Base-by-base conservation (phyloP, 53 echinoderm and acorn worm species). In the Patiria pectinifera region DNA sequence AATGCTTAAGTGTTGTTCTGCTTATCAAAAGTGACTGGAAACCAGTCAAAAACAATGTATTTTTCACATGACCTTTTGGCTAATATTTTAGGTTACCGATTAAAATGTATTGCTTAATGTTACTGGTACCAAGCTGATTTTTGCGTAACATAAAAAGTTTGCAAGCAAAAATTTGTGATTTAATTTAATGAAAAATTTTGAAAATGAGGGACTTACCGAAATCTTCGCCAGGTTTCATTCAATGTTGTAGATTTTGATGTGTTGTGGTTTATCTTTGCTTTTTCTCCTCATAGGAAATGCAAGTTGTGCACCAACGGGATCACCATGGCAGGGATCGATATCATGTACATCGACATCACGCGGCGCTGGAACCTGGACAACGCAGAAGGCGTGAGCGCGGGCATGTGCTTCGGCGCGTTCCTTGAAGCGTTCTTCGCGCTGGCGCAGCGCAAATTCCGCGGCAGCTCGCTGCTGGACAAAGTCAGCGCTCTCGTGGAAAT, bases 341-440 rank as follows among this genome's bases (percentile, higher is more conserved):
- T 97, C 92, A 89, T 97, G 93, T 97, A 95, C 92, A 97, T 97
- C 81, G 97, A 97, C 79, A 90, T 95, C 78, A 92, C 94, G 9
- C 94, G 97, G 22, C 93, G 95, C 60, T 97, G 97, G 97, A 95
- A 93, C 45, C 82, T 91, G 46, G 87, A 88, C 49, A 95, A 84
- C 61, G 93, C 90, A 11, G 95, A 95, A 46, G 95, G 95, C 45
- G 89, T 84, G 0, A 47, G 92, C 13, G 93, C 86, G 8, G 97
- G 97, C 7, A 95, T 97, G 95, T 94, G 94, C 91, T 97, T 95
- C 35, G 97, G 95, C 2, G 97, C 95, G 0, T 97, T 94, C 92
- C 92, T 97, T 9, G 97, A 97, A 58, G 97, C 94, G 3, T 97
- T 97, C 91, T 97, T 94, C 94, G 44, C 91, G 13, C 71, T 97